phyloP scores from a whole-genome alignment of 2,888 invertebrate species.

The Pristionchus japonicus region DNA sequence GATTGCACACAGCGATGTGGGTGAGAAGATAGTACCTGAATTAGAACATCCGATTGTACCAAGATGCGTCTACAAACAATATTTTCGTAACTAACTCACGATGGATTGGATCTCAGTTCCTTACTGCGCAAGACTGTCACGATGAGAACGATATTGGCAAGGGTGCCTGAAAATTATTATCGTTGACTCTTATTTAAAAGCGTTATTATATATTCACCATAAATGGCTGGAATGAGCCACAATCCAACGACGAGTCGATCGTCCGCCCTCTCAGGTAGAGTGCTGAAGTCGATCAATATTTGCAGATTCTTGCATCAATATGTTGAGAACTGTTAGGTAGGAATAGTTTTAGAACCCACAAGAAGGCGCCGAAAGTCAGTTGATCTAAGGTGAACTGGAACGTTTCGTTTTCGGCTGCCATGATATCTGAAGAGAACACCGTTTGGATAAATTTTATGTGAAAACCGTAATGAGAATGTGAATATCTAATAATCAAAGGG shows the following conservation, averaged over 20 bases:
- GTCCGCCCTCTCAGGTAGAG: background rate
- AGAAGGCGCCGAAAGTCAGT: background rate
- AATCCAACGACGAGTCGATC: background rate
- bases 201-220: background rate
- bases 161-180: background rate
- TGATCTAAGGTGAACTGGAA: background rate
- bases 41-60: no score
- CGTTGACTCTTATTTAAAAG: background rate
- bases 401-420: background rate
- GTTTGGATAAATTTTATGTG: no score
- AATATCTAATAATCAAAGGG: no score
- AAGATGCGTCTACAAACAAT: background rate
- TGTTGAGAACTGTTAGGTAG: no score
- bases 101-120: background rate
- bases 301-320: no score
- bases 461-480: no score
- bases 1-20: background rate
- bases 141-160: background rate
- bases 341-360: background rate
- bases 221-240: background rate
- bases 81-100: background rate
- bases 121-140: background rate
- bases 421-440: background rate
- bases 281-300: background rate
- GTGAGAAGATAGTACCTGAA: background rate